Evolutionary conservation across 92 coral and sea anemone genomes (phyloP).

Genomic region (Epizoanthus rinbou): DNA sequence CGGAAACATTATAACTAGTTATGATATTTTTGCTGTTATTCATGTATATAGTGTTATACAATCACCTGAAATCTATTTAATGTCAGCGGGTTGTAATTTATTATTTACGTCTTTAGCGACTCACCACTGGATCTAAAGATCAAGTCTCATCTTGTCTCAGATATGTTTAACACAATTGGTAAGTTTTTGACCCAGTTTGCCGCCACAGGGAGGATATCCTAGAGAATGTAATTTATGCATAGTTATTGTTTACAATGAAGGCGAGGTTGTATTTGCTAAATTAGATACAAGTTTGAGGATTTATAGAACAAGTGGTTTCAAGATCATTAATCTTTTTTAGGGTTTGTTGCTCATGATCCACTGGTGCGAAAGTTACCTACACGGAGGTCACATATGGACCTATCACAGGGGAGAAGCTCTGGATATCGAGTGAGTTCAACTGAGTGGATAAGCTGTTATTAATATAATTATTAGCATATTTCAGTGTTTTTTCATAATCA

Average conservation of each 20-base stretch:
- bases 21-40: neutral
- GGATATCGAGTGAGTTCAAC: conserved; percentile 64
- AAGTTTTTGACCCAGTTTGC: neutral
- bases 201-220: too few species aligned
- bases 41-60: neutral
- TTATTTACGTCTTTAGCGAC: conserved; percentile 60
- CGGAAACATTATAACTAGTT: too few species aligned
- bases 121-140: conserved; percentile 96
- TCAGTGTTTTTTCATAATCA: too few species aligned
- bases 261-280: neutral
- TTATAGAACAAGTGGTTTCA: too few species aligned
- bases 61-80: too few species aligned
- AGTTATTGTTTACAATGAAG: neutral
- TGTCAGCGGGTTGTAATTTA: too few species aligned
- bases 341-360: conserved; percentile 96
- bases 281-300: neutral
- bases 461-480: too few species aligned
- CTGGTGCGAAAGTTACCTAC: conserved; percentile 73
- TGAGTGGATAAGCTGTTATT: neutral
- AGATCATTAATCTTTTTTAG: conserved; percentile 32
- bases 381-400: conserved; percentile 67
- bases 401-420: conserved; percentile 45
- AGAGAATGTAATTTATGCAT: neutral
- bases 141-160: conserved; percentile 93
- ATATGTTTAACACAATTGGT: conserved; percentile 95